Conservation (phyloP, 2,113 vertebrate genomes). For the Anolis carolinensis region DNA sequence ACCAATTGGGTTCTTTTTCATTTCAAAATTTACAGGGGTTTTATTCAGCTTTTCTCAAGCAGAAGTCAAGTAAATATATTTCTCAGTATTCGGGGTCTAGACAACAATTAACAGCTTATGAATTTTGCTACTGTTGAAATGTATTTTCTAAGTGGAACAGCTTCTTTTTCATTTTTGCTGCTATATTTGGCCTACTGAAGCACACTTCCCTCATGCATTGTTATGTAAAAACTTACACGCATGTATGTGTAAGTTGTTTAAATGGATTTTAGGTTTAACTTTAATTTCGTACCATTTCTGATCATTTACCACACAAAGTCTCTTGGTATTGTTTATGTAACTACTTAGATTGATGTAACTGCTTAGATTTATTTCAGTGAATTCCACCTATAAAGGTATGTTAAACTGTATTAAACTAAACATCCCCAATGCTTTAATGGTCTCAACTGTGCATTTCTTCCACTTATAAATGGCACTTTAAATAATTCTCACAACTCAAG, state of each 20-base stretch:
- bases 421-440: background rate
- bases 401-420: background rate
- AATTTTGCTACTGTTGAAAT: background rate
- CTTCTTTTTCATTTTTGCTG: background rate
- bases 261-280: background rate
- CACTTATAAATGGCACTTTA: background rate
- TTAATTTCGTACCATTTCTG: background rate
- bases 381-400: background rate
- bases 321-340: background rate
- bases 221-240: background rate
- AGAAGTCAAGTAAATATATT: background rate
- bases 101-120: background rate
- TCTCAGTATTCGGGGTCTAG: background rate
- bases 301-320: background rate
- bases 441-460: background rate
- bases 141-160: background rate
- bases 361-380: background rate
- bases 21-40: conserved; percentile 20
- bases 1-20: conserved; percentile 37
- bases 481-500: background rate
- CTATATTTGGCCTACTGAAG: background rate
- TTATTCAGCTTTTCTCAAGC: background rate
- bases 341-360: too few relatives aligned
- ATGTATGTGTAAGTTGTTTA: background rate
- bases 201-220: background rate